These are phyloP conservation scores for Chydorus sphaericus DNA, from an alignment of 2,888 invertebrate genomes.

Conservation along the genomic window DNA sequence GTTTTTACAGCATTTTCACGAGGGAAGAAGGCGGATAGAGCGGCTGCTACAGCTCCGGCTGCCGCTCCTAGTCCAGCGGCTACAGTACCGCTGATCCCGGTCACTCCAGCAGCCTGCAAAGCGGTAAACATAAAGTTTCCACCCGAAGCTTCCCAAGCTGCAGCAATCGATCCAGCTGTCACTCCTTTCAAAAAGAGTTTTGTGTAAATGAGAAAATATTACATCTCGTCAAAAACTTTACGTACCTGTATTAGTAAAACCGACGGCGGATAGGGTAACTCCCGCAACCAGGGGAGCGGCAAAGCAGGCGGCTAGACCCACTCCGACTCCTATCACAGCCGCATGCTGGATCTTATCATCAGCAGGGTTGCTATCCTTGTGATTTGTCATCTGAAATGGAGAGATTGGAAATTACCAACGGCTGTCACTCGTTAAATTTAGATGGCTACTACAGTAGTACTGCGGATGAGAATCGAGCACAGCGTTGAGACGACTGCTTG, in stretches of 20 bases:
- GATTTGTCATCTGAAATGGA: too few species aligned
- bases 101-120: background rate
- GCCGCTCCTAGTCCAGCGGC: background rate
- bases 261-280: background rate
- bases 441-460: background rate
- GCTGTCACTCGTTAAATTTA: background rate
- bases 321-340: background rate
- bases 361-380: background rate
- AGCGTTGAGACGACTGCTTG: background rate
- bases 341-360: background rate
- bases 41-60: background rate
- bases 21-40: background rate
- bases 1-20: background rate
- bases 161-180: background rate
- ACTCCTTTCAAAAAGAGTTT: too few species aligned
- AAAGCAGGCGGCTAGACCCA: background rate
- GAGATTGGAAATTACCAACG: too few species aligned
- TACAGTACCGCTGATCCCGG: background rate
- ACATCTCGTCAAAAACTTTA: background rate
- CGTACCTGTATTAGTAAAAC: background rate
- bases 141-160: background rate
- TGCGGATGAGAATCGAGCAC: background rate
- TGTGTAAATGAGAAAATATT: background rate
- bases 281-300: background rate
- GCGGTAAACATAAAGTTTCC: background rate